These are phyloP conservation scores for Nyctibius grandis DNA, from an alignment of 2,797 vertebrate genomes.

Conservation along the genomic window DNA sequence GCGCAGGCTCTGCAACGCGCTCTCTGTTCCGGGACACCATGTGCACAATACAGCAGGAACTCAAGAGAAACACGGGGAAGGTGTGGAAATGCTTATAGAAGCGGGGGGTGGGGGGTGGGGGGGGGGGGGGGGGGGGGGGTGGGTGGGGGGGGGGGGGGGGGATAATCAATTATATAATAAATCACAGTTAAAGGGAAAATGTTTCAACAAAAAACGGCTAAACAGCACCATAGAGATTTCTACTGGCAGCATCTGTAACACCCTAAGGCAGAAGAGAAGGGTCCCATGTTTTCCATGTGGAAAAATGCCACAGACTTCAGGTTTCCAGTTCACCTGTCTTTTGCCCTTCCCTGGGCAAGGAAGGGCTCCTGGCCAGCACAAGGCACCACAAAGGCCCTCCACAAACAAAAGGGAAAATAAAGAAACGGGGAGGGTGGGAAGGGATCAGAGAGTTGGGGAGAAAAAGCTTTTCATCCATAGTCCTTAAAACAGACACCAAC, in stretches of 20 bases:
- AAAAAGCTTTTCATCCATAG: not conserved
- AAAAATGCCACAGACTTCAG: not conserved
- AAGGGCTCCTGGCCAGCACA: not conserved
- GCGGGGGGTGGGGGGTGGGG: too few relatives aligned
- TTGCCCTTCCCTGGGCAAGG: not conserved
- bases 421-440: accelerated
- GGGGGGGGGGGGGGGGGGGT: too few relatives aligned
- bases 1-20: accelerated
- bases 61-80: not conserved
- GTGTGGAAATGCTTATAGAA: not conserved
- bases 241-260: slow-evolving; percentile 33
- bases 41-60: not conserved
- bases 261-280: not conserved
- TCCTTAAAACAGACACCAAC: not conserved
- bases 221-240: slow-evolving; percentile 55
- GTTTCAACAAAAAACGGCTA: not conserved
- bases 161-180: not conserved
- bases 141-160: too few relatives aligned
- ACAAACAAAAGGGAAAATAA: not conserved
- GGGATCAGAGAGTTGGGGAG: not conserved
- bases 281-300: not conserved
- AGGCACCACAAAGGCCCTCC: not conserved
- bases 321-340: slow-evolving; percentile 1
- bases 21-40: not conserved
- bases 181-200: slow-evolving; percentile 3